Conservation (phyloP, 2,797 vertebrate species). For the Delichon dasypus region DNA sequence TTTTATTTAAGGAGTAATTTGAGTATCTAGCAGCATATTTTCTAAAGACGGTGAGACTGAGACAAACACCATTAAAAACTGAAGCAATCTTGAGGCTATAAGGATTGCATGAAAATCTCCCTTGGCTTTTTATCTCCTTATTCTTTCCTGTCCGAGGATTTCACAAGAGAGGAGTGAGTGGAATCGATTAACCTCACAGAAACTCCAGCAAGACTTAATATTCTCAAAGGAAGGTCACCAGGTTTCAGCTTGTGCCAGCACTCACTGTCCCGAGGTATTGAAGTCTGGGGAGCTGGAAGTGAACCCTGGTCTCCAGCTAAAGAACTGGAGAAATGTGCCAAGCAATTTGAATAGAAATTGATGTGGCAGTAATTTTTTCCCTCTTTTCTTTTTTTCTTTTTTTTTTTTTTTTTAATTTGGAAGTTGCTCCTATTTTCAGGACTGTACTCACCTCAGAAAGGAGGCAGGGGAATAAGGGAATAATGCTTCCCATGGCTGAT, state of each 20-base stretch:
- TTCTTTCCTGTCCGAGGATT: constrained; percentile 21
- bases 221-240: constrained; percentile 58
- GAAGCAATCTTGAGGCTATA: not conserved
- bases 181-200: constrained; percentile 63
- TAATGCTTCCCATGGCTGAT: not conserved
- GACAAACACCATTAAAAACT: not conserved
- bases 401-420: not conserved
- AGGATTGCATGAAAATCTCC: constrained; percentile 6
- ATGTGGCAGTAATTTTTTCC: not conserved
- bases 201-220: constrained; percentile 54
- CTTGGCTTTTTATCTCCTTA: constrained; percentile 30
- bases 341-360: constrained; percentile 52
- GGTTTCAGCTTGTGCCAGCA: constrained; percentile 55
- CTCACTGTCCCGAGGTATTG: constrained; percentile 49
- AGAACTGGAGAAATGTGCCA: constrained; percentile 39
- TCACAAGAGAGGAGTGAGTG: constrained; percentile 31
- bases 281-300: constrained; percentile 58
- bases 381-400: not conserved
- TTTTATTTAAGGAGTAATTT: not conserved
- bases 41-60: not conserved
- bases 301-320: constrained; percentile 60
- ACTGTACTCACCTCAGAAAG: constrained; percentile 19
- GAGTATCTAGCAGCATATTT: not conserved
- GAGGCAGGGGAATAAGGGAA: constrained; percentile 30
- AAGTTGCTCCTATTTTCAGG: constrained; percentile 25